Evolutionary conservation across 2,888 invertebrate species (phyloP), one percentile per base, ranked within the genome.

Genomic region (Schrankia costaestrigalis): DNA sequence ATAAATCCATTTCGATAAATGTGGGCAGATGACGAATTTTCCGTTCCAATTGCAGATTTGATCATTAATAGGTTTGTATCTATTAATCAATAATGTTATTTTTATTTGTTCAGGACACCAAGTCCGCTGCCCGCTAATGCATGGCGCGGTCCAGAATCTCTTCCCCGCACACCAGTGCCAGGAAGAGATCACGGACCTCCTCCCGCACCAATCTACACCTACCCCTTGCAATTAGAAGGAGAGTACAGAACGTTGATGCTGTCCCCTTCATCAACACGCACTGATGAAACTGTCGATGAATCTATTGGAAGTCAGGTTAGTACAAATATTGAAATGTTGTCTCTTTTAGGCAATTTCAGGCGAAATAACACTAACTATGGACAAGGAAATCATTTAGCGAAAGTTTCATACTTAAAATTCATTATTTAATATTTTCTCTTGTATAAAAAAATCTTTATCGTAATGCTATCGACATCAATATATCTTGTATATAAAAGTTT

Each of bases 301-400:
- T 90, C 90, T 32, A 89, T 91, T 30, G 78, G 78, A 19, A 90
- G 89, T 64, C 91, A 91, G 89, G 91, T 91, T 57, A 77, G 78
- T 60, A 11, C 2, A 5, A 3, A 19, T n/a, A 7, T 5, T 17
- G 3, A 5, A 8, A 8, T 22, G 4, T 22, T 8, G 4, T 17
- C n/a, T n/a, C n/a, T n/a, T n/a, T n/a, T n/a, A n/a, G n/a, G n/a
- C n/a, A n/a, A n/a, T n/a, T n/a, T n/a, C n/a, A n/a, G n/a, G n/a
- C n/a, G n/a, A n/a, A n/a, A n/a, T n/a, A n/a, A n/a, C n/a, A n/a
- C n/a, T n/a, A n/a, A n/a, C n/a, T n/a, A n/a, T n/a, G n/a, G n/a
- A n/a, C n/a, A n/a, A n/a, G n/a, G n/a, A n/a, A n/a, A n/a, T n/a
- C n/a, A n/a, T n/a, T n/a, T n/a, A n/a, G n/a, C n/a, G n/a, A n/a